phyloP scores from a whole-genome alignment of 2,797 vertebrate species.

The Diplodus puntazzo region DNA sequence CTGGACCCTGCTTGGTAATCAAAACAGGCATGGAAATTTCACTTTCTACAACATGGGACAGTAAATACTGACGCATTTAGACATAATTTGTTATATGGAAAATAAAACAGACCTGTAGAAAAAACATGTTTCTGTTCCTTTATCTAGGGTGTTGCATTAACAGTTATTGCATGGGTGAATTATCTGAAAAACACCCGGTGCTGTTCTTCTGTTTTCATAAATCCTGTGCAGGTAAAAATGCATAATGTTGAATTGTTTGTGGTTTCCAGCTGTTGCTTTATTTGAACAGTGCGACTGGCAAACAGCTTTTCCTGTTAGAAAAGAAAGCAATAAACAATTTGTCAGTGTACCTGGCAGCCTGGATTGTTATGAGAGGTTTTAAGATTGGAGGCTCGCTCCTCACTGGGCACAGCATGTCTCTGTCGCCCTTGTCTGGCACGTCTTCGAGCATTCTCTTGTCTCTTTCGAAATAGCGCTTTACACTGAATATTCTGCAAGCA shows the following conservation, averaged over 20 bases:
- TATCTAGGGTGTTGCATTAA: not conserved
- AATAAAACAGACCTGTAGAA: not conserved
- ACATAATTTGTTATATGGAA: not conserved
- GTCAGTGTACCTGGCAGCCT: not conserved
- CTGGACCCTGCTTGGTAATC: no score
- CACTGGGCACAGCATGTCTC: not conserved
- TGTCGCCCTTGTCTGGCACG: slow-evolving; percentile 2
- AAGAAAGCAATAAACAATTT: slow-evolving; percentile 18
- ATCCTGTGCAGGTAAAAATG: not conserved
- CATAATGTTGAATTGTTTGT: not conserved
- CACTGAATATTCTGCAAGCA: slow-evolving; percentile 5
- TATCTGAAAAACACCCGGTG: not conserved
- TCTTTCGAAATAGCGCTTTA: slow-evolving; percentile 13
- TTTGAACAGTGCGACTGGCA: not conserved
- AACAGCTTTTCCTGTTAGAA: not conserved
- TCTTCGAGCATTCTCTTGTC: not conserved
- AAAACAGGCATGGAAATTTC: no score
- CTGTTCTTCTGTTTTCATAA: not conserved
- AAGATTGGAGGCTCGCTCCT: slow-evolving; percentile 4
- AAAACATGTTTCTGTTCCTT: not conserved
- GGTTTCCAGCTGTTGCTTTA: not conserved
- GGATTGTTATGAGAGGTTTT: not conserved
- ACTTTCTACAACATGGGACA: no score
- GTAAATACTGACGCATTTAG: not conserved
- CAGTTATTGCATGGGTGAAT: not conserved